A percentile compares a stretch with the other conserved stretches of the same genome.
Evolutionary conservation across 2,888 invertebrate genomes (phyloP).

Genomic region (Melitaea athalia): DNA sequence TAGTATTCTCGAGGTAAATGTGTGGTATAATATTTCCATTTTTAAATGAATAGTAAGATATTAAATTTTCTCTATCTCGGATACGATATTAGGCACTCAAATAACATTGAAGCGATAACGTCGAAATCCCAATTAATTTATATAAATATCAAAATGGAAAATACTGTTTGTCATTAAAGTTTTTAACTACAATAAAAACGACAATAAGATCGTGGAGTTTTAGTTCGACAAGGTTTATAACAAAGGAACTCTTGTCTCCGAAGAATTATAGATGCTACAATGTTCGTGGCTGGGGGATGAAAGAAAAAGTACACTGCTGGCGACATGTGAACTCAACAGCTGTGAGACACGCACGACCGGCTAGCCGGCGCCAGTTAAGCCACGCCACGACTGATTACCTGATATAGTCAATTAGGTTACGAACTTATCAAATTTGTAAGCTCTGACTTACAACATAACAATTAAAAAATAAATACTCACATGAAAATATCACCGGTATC

Average conservation of each 20-base stretch:
- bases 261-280: constrained; percentile 8
- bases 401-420: constrained; percentile 73
- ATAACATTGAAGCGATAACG: not conserved
- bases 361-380: constrained; percentile 49
- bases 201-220: not conserved
- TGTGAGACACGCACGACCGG: constrained; percentile 47
- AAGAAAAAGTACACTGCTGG: constrained; percentile 16
- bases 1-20: too few relatives aligned
- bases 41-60: too few relatives aligned
- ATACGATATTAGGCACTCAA: too few relatives aligned
- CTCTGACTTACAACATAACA: constrained; percentile 43
- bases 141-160: not conserved
- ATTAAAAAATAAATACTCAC: constrained; percentile 62
- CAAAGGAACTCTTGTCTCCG: constrained; percentile 7
- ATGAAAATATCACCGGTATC: constrained; percentile 67
- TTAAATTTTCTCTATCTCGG: too few relatives aligned
- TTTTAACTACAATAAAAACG: not conserved
- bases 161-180: too few relatives aligned
- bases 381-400: constrained; percentile 54
- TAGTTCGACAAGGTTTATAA: constrained; percentile 1
- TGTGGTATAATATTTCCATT: too few relatives aligned
- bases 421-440: constrained; percentile 55
- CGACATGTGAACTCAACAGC: constrained; percentile 53
- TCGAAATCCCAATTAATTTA: not conserved
- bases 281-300: constrained; percentile 2